Base-by-base conservation (phyloP, 2,113 vertebrate species). In the Chunga burmeisteri region DNA sequence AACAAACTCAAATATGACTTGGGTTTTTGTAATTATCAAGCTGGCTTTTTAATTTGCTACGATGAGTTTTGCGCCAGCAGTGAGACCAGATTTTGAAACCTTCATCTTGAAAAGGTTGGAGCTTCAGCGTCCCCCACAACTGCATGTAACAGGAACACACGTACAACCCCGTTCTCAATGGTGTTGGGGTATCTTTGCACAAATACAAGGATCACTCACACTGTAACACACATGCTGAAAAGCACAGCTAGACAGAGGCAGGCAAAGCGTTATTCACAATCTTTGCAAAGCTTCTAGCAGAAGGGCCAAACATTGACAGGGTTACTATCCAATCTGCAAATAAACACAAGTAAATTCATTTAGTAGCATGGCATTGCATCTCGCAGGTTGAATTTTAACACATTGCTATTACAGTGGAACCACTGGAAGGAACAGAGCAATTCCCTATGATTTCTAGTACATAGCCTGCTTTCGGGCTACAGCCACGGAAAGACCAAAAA, bases 221-320 rank as follows among this genome's bases (percentile, higher is more conserved):
- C 50, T 2, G 0, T 0, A 29, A 36, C 13, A 59, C 13, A 3
- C 3, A 0, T 34, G 53, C 68, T 22, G 29, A 23, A 52, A 83
- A 70, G 22, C 0, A 2, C 34, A 46, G 46, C 34, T 15, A 36
- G 14, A 10, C 4, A 3, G 65, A 56, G 27, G 32, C 26, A 92
- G 70, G 40, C 34, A 72, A 61, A 72, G 66, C 30, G 15, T 26
- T 17, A 50, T 6, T 25, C 13, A 30, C 38, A 6, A 1, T 21
- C 82, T 72, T 61, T 63, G 56, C 7, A 6, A 75, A 17, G 58
- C 18, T 72, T 8, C 46, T 2, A 53, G 62, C 53, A 88, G 62
- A 88, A 86, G 34, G 49, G 36, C 30, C 49, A n/a, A 59, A 46
- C 3, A 4, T 46, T 38, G 38, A 38, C 38, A 38, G 38, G 38